Evolutionary conservation across 2,888 invertebrate genomes (phyloP).

Genomic region (Dryomyza anilis): DNA sequence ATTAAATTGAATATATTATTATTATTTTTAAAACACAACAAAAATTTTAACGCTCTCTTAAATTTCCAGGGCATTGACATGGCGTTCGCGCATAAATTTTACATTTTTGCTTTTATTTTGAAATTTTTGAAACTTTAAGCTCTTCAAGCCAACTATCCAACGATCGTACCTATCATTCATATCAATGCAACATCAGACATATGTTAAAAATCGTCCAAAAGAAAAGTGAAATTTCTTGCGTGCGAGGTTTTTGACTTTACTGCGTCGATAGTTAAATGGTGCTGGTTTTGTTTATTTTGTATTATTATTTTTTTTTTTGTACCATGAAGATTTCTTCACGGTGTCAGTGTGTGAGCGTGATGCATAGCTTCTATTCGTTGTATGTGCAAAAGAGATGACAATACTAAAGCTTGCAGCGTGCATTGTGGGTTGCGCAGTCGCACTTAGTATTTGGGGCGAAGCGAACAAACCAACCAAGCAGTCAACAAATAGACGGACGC

Average conservation of each 20-base stretch:
- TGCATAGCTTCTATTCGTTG: too few relatives aligned
- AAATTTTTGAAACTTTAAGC: neutral
- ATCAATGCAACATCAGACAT: neutral
- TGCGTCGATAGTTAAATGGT: constrained; percentile 3
- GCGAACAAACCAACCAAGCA: neutral
- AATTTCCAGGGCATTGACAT: constrained; percentile 15
- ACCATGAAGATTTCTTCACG: too few relatives aligned
- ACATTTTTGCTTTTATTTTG: too few relatives aligned
- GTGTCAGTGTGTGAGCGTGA: neutral
- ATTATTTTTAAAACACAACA: too few relatives aligned
- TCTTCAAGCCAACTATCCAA: neutral
- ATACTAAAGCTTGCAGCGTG: too few relatives aligned
- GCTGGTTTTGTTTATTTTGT: too few relatives aligned
- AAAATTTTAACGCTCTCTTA: too few relatives aligned
- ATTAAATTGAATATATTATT: too few relatives aligned
- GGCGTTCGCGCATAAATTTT: too few relatives aligned
- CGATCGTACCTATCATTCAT: neutral
- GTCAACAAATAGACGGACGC: constrained; percentile 3
- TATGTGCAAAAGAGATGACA: neutral
- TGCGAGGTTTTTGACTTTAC: constrained; percentile 36
- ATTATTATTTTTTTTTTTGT: too few relatives aligned
- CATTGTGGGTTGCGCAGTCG: constrained; percentile 18
- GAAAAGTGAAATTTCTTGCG: constrained; percentile 36
- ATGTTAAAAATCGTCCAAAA: constrained; percentile 20
- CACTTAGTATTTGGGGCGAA: constrained; percentile 15